Evolutionary conservation across 2,888 invertebrate species (phyloP), one percentile per base, ranked within the genome.

Genomic region (Agrilus biguttatus): DNA sequence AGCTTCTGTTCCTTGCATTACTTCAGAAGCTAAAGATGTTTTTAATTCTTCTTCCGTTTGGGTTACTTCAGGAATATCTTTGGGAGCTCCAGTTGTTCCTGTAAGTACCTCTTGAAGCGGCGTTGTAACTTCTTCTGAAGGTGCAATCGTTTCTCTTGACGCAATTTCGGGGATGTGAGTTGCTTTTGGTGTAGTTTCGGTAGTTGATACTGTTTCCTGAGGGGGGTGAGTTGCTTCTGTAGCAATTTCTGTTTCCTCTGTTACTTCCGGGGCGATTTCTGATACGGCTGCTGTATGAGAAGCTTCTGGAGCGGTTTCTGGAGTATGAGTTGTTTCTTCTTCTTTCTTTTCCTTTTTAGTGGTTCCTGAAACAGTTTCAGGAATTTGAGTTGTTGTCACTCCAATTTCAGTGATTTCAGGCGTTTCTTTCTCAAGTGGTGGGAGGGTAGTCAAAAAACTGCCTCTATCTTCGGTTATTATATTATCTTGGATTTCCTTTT

Each of bases 201-300:
- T 42, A 14, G 40, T 37, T 42, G 39, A 34, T 39, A 37, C 33
- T 36, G 44, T 46, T 14, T 46, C 41, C 19, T 47, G 47, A 17
- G 40, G 33, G n/a, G 38, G 17, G 2, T 36, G 19, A 23, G 7
- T 45, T 14, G 40, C 39, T 17, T 37, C 38, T 2, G 39, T 39
- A 23, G 47, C 41, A 45, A 23, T 35, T 47, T 47, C 43, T 23
- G 32, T 21, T 39, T 21, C 36, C 48, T 47, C 43, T 23, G 32
- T 21, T 39, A 33, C 36, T 32, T 5, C 42, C 3, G 37, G 23
- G 5, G 42, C 34, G 6, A 36, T 14, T 23, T 37, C 21, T n/a
- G 13, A 13, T 33, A 14, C 14, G 8, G 28, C 40, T 5, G 40
- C 19, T 8, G 33, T 33, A 14, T 14, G 14, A 2, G 40, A 33